These are phyloP conservation scores for Streblospio benedicti DNA, from an alignment of 1,140 invertebrate species.

Conservation along the genomic window DNA sequence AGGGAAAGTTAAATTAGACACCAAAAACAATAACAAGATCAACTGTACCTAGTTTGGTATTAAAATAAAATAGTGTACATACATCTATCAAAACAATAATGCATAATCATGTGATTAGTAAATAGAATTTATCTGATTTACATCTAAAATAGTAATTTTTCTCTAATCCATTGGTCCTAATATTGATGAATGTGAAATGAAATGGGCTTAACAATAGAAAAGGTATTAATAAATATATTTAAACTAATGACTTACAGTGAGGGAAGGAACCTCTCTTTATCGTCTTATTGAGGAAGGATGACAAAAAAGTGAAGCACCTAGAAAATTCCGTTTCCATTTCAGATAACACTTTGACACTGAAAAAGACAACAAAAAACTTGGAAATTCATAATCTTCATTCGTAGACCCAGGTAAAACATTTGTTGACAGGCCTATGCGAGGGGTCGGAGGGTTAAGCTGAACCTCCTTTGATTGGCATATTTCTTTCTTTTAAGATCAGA, in stretches of 20 bases:
- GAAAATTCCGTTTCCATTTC: conserved; percentile 36
- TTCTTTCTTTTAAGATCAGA: neutral
- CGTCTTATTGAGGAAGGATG: conserved; percentile 39
- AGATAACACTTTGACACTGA: conserved; percentile 28
- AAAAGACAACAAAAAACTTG: conserved; percentile 12
- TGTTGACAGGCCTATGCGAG: neutral
- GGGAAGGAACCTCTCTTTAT: conserved; percentile 40
- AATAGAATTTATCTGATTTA: too few relatives aligned
- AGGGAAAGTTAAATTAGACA: too few relatives aligned
- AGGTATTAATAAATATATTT: too few relatives aligned
- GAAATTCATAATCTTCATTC: neutral
- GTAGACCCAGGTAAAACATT: neutral
- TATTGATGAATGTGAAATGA: too few relatives aligned
- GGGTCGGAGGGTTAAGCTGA: neutral
- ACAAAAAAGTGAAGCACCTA: conserved; percentile 37
- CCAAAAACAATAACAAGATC: too few relatives aligned
- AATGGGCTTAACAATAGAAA: too few relatives aligned
- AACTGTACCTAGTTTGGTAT: too few relatives aligned
- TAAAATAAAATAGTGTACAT: too few relatives aligned
- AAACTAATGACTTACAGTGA: conserved; percentile 35
- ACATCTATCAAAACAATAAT: too few relatives aligned
- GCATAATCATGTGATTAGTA: too few relatives aligned
- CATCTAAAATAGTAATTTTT: too few relatives aligned
- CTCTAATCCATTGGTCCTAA: too few relatives aligned
- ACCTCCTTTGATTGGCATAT: neutral